Base-by-base conservation (phyloP, 2,888 invertebrate species). In the Onthophagus sagittarius region DNA sequence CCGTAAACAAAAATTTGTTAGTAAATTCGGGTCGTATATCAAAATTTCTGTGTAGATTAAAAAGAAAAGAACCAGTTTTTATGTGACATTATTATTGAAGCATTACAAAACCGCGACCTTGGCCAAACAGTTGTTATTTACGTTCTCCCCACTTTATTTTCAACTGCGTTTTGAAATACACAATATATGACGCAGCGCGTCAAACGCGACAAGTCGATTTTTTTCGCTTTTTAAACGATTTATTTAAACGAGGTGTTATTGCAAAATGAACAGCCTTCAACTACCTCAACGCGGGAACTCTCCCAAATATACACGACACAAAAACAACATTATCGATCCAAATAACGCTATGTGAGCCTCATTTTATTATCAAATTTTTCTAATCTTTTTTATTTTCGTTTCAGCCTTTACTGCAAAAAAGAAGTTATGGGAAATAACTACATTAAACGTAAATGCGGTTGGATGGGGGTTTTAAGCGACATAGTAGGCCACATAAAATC, bases 321-420 rank as follows among this genome's bases (percentile, higher is more conserved):
- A 11, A 53, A 53, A 53, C 6, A 53, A 53, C 5, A 9, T 53
- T 53, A 9, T 53, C 1, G 11, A 11, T 53, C 39, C 39, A 9
- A 11, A 53, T 53, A 53, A 53, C 6, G 39, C 11, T 53, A 53
- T 53, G 39, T 53, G 39, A 53, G 39, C 6, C 1, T 4, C 23
- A 23, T 53, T 53, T 53, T 53, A 53, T 11, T 53, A 33, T 53
- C 39, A 7, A 5, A 4, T 53, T 53, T 13, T 70, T 32, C 5
- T 70, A 70, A 6, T 39, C 9, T 71, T 23, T 63, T 71, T 63
- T 63, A 15, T 63, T 71, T 62, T 31, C 53, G 6, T 73, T 69
- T n/a, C 13, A 73, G 75, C 15, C 76, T 75, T 62, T 76, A 72
- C 63, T 78, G 78, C 62, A 65, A 39, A n/a, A 77, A 76, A 74